Conservation (phyloP, 2,797 vertebrate species). For the Chloroceryle amazona region DNA sequence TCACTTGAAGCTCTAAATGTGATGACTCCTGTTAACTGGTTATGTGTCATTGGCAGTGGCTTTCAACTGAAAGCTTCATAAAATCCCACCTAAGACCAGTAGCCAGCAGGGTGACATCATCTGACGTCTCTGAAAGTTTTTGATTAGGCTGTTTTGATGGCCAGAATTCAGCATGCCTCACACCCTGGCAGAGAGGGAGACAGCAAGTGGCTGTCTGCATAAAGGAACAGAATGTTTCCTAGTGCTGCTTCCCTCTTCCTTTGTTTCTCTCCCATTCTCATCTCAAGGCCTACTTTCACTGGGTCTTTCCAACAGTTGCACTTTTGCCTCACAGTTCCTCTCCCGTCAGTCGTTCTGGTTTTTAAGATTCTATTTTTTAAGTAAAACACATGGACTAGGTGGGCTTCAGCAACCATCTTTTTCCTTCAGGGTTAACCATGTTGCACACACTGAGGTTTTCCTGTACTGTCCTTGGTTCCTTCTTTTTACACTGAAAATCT, state of each 20-base stretch:
- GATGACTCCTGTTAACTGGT: neutral
- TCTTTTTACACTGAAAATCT: neutral
- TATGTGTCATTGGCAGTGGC: accelerated
- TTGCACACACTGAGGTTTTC: neutral
- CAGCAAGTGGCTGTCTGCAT: neutral
- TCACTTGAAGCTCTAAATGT: neutral
- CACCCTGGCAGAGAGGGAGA: neutral
- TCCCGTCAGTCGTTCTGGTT: neutral
- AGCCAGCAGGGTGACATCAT: neutral
- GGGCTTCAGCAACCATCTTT: neutral
- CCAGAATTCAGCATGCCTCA: neutral
- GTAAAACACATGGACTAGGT: neutral
- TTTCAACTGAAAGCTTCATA: neutral
- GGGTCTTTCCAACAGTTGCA: neutral
- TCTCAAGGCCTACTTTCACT: neutral
- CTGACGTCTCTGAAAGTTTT: neutral
- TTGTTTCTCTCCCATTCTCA: neutral
- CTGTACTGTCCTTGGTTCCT: neutral
- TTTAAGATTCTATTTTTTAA: neutral
- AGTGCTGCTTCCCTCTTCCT: neutral
- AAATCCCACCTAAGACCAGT: neutral
- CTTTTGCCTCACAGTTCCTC: neutral
- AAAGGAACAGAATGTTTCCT: neutral
- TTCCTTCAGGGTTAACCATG: neutral
- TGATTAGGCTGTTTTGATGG: neutral